Evolutionary conservation across 2,797 vertebrate genomes (phyloP).

Genomic region (Merluccius polli): DNA sequence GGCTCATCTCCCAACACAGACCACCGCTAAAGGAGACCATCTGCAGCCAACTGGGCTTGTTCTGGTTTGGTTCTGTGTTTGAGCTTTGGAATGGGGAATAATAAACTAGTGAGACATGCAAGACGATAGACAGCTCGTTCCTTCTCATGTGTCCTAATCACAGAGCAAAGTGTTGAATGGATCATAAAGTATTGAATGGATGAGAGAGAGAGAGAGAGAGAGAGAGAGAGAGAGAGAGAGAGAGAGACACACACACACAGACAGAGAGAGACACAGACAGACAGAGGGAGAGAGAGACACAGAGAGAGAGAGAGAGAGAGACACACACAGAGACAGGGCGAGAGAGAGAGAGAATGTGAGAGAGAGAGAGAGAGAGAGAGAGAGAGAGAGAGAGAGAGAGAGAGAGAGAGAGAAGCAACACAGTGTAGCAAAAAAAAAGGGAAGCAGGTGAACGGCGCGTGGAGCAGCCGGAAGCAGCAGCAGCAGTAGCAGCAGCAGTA

Average conservation of each 20-base stretch:
- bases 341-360: not conserved
- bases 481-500: no score
- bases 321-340: not conserved
- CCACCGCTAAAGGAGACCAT: no score
- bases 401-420: slow-evolving; percentile 25
- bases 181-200: no score
- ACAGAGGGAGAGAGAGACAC: not conserved
- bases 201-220: slow-evolving; percentile 3
- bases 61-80: no score
- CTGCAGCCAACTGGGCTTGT: no score
- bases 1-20: no score
- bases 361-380: slow-evolving; percentile 2
- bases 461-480: slow-evolving; percentile 56
- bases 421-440: slow-evolving; percentile 43
- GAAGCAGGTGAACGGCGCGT: slow-evolving; percentile 52
- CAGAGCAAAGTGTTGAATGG: no score
- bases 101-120: no score
- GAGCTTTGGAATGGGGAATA: no score
- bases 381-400: slow-evolving; percentile 6
- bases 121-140: no score
- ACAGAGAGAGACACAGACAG: not conserved
- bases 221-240: slow-evolving; percentile 16
- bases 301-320: not conserved
- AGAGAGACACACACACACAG: slow-evolving; percentile 2
- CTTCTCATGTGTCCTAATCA: no score